Conservation (phyloP, 2,888 invertebrate genomes). For the Melanostoma scalare region DNA sequence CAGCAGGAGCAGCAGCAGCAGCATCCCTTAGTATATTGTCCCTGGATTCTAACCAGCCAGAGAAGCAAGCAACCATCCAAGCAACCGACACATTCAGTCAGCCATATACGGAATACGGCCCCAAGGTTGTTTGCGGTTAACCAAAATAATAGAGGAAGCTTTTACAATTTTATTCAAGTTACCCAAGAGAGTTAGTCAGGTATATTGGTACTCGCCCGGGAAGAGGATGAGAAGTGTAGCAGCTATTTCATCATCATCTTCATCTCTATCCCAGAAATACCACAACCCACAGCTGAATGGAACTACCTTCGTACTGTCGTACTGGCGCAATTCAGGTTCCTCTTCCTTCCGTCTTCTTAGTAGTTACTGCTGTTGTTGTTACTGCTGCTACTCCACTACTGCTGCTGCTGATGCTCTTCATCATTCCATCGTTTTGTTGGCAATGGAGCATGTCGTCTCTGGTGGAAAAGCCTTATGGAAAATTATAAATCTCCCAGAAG, state of each 20-base stretch:
- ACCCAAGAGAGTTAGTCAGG: conserved; percentile 40
- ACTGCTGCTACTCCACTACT: background rate
- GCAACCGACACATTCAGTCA: conserved; percentile 66
- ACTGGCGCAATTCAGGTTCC: conserved; percentile 15
- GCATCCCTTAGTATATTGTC: background rate
- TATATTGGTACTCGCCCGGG: background rate
- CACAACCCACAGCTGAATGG: conserved; percentile 32
- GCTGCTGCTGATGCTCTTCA: conserved; percentile 10
- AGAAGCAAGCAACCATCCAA: conserved; percentile 54
- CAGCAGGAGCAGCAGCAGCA: background rate
- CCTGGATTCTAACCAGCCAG: conserved; percentile 6
- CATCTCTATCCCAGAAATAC: conserved; percentile 34
- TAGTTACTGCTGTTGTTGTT: background rate
- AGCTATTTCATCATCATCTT: conserved; percentile 66
- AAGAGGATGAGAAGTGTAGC: conserved; percentile 26
- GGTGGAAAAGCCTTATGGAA: conserved; percentile 62
- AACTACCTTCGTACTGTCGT: conserved; percentile 34
- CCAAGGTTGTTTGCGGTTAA: conserved; percentile 71
- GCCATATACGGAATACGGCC: conserved; percentile 48
- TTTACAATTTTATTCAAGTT: conserved; percentile 73
- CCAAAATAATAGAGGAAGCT: conserved; percentile 73
- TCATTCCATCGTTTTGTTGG: conserved; percentile 26
- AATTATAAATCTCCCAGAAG: conserved; percentile 69
- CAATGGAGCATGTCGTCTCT: conserved; percentile 65
- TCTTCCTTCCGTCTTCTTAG: conserved; percentile 19